A percentile compares a stretch with the other conserved stretches of the same genome.
Evolutionary conservation across 2,113 vertebrate genomes (phyloP).

Genomic region (Halcyon senegalensis): DNA sequence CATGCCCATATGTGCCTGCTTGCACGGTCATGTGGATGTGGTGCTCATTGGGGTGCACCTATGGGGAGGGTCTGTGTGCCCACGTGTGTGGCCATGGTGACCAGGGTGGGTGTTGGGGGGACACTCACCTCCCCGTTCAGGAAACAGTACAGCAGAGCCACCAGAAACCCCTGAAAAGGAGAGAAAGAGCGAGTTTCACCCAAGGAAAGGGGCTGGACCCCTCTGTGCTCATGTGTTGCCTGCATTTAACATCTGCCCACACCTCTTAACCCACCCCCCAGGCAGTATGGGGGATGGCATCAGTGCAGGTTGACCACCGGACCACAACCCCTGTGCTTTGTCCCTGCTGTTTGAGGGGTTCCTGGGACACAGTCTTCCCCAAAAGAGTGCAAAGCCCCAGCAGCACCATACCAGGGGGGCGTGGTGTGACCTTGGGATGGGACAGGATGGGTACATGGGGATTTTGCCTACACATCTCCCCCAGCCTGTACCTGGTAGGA

Average conservation of each 20-base stretch:
- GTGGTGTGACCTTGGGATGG: not conserved
- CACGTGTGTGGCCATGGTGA: not conserved
- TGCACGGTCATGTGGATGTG: not conserved
- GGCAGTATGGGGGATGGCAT: not conserved
- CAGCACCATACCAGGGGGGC: not conserved
- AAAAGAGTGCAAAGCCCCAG: not conserved
- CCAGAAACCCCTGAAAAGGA: slow-evolving; percentile 63
- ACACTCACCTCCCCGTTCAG: slow-evolving; percentile 68
- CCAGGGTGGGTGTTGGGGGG: not conserved
- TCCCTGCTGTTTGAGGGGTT: not conserved
- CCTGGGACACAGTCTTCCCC: not conserved
- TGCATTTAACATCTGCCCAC: not conserved
- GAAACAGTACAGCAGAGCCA: slow-evolving; percentile 74
- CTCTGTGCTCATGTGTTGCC: not conserved
- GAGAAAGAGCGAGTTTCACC: not conserved
- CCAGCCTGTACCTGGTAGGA: slow-evolving; percentile 62
- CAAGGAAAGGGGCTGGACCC: not conserved
- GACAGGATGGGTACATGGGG: not conserved
- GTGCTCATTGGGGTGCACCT: not conserved
- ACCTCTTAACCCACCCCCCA: fast-evolving
- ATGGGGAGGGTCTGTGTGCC: not conserved
- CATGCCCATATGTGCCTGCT: fast-evolving
- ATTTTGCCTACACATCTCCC: not conserved
- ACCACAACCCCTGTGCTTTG: not conserved
- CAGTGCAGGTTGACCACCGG: not conserved